phyloP scores from a whole-genome alignment of 2,888 invertebrate genomes.

The Chironomus riparius region DNA sequence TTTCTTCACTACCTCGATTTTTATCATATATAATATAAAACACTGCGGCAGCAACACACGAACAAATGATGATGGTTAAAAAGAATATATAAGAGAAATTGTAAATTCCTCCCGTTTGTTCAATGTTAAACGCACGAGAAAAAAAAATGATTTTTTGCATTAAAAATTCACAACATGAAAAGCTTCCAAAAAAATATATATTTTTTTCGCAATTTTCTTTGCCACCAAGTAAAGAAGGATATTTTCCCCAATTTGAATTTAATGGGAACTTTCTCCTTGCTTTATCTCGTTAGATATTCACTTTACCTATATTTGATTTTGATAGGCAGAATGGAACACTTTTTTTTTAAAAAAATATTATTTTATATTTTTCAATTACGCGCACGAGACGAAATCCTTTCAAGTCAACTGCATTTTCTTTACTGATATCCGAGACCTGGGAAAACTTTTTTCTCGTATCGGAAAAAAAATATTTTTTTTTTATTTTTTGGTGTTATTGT shows the following conservation, averaged over 20 bases:
- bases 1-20: neutral
- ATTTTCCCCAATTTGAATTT: neutral
- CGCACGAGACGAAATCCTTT: conserved; percentile 7
- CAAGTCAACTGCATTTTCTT: conserved; percentile 22
- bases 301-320: neutral
- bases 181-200: neutral
- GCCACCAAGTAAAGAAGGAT: neutral
- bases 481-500: neutral
- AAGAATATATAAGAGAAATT: neutral
- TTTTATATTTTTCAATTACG: neutral
- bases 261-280: neutral
- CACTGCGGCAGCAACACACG: neutral
- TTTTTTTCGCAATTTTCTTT: neutral
- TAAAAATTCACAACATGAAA: conserved; percentile 3
- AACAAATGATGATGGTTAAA: neutral
- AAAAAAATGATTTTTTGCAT: neutral
- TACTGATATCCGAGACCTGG: conserved; percentile 27
- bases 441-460: conserved; percentile 25
- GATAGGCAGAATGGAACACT: neutral
- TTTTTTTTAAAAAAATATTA: too few species aligned
- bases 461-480: neutral
- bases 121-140: neutral
- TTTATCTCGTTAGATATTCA: neutral
- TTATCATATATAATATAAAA: neutral
- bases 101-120: neutral